Evolutionary conservation across 30 jellyfish, hydroid and myxozoan species (phyloP).

Genomic region (Cassiopea xamachana): DNA sequence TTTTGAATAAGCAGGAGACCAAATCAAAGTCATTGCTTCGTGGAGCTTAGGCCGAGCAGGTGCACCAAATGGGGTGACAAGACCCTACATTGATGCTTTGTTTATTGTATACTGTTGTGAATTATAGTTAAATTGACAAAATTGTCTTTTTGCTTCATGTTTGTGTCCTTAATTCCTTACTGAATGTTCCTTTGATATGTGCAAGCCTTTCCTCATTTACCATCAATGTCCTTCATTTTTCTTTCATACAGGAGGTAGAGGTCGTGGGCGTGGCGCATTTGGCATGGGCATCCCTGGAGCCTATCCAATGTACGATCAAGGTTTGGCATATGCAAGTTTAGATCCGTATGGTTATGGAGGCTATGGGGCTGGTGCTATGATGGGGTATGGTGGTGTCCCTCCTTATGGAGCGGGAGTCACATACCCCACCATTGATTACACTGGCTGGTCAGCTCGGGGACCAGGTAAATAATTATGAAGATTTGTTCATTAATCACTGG

Average conservation of each 20-base stretch:
- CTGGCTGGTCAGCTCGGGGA: constrained; percentile 71
- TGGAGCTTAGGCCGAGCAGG: no score
- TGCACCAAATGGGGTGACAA: no score
- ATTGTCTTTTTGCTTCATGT: no score
- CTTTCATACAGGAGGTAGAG: constrained; percentile 51
- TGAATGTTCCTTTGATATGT: neutral
- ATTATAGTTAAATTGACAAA: no score
- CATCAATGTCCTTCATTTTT: no score
- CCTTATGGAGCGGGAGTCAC: constrained; percentile 59
- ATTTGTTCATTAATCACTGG: neutral
- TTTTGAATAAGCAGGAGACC: no score
- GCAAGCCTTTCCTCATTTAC: neutral
- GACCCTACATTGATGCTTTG: no score
- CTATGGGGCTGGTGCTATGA: constrained; percentile 61
- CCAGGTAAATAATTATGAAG: constrained; percentile 18
- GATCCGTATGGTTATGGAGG: constrained; percentile 49
- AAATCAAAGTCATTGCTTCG: no score
- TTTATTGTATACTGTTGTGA: no score
- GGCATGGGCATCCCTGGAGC: constrained; percentile 68
- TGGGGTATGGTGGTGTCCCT: constrained; percentile 67
- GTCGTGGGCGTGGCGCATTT: constrained; percentile 75
- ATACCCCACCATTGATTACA: constrained; percentile 59
- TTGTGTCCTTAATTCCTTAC: no score
- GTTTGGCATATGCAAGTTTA: constrained; percentile 43
- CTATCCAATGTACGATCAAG: constrained; percentile 31